Conservation (phyloP, 2,113 vertebrate genomes). For the Ondatra zibethicus region DNA sequence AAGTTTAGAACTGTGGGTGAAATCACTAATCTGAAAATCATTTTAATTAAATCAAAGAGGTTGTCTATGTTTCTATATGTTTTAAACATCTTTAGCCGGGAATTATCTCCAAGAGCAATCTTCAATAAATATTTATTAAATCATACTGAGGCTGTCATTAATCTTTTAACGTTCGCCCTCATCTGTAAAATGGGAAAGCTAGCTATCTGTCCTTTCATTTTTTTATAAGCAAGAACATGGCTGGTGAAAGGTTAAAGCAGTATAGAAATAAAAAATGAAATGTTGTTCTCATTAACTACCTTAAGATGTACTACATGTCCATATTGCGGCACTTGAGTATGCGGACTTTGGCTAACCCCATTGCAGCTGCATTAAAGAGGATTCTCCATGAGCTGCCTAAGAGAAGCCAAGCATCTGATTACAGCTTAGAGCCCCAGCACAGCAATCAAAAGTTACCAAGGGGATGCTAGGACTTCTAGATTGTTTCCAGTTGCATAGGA, state of each 20-base stretch:
- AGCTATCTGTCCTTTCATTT: neutral
- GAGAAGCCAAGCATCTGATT: constrained; percentile 74
- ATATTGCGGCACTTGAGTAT: constrained; percentile 69
- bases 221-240: constrained; percentile 37
- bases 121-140: constrained; percentile 13
- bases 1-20: neutral
- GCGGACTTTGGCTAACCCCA: constrained; percentile 81
- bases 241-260: constrained; percentile 27
- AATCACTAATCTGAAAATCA: constrained; percentile 32
- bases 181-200: constrained; percentile 45
- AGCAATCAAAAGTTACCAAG: constrained; percentile 75
- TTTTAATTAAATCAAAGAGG: constrained; percentile 28
- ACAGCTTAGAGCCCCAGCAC: constrained; percentile 68
- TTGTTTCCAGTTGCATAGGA: constrained; percentile 72
- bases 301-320: constrained; percentile 68
- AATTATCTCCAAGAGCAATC: neutral
- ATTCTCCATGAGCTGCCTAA: constrained; percentile 75
- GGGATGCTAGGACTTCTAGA: constrained; percentile 74
- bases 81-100: neutral
- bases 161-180: neutral
- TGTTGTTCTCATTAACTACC: constrained; percentile 75
- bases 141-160: neutral
- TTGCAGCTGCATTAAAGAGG: constrained; percentile 78
- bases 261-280: constrained; percentile 70
- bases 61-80: neutral